Evolutionary conservation across 1,140 invertebrate genomes (phyloP).

Genomic region (Euwallacea similis): DNA sequence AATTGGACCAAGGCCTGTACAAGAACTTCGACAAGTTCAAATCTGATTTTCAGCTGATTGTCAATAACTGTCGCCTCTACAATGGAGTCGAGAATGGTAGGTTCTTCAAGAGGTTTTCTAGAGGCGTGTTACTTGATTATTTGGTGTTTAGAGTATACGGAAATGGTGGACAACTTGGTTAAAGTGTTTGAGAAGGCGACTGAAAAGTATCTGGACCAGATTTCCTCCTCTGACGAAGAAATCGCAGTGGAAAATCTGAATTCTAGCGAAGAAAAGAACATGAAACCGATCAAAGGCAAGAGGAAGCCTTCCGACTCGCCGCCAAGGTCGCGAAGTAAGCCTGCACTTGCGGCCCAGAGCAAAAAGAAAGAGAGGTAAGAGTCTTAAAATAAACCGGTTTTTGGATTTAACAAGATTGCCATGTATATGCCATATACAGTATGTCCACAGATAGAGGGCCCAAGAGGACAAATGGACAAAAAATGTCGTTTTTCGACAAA

Average conservation of each 20-base stretch:
- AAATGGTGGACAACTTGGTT: constrained; percentile 82
- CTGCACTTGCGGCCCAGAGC: constrained; percentile 43
- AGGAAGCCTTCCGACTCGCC: constrained; percentile 31
- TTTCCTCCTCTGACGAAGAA: constrained; percentile 77
- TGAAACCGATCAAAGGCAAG: constrained; percentile 26
- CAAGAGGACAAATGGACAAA: no score
- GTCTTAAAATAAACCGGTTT: no score
- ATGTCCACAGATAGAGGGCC: no score
- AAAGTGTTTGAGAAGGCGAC: constrained; percentile 77
- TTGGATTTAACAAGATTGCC: no score
- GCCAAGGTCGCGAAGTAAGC: constrained; percentile 39
- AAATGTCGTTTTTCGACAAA: no score
- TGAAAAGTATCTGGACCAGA: constrained; percentile 77
- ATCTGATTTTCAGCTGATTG: constrained; percentile 85
- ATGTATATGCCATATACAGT: no score
- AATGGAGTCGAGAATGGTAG: constrained; percentile 90
- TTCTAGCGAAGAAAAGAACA: constrained; percentile 30
- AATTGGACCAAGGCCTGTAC: constrained; percentile 79
- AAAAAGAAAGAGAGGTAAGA: constrained; percentile 40
- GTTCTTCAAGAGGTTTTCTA: constrained; percentile 17
- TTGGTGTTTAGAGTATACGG: constrained; percentile 71
- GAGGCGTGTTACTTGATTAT: constrained; percentile 11
- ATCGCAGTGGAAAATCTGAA: constrained; percentile 66
- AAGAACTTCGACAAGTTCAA: constrained; percentile 78
- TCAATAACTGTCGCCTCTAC: constrained; percentile 88